Conservation (phyloP, 2,113 vertebrate species). For the Mormyrus lacerda region DNA sequence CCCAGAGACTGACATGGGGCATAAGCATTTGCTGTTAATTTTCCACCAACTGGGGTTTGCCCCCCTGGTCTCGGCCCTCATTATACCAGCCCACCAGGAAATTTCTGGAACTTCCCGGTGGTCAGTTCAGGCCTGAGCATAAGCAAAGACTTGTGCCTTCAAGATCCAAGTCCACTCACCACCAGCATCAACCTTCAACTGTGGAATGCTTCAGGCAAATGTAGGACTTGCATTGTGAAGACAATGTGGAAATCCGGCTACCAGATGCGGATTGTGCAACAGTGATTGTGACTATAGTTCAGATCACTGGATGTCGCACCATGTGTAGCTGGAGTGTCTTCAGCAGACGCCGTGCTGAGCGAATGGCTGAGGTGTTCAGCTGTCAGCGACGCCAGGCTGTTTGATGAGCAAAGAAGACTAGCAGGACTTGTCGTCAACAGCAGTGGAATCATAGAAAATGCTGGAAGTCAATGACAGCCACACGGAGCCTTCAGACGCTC, state of each 20-base stretch:
- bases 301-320: background rate
- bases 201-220: background rate
- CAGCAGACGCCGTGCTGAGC: background rate
- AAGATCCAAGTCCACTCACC: background rate
- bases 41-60: background rate
- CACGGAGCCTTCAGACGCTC: background rate
- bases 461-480: background rate
- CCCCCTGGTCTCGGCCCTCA: background rate
- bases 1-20: background rate
- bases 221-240: background rate
- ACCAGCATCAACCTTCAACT: background rate
- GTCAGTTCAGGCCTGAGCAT: background rate
- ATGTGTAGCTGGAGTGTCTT: background rate
- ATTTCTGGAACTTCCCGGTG: background rate
- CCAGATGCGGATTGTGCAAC: background rate
- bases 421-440: background rate
- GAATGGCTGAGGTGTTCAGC: background rate
- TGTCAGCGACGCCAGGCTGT: background rate
- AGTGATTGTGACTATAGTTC: background rate
- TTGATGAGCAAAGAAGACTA: background rate
- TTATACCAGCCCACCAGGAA: background rate
- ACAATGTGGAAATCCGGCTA: background rate
- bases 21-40: background rate
- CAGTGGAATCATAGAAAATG: background rate
- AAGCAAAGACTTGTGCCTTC: background rate